These are phyloP conservation scores for Shinisaurus crocodilurus DNA, from an alignment of 2,113 vertebrate genomes.

Conservation along the genomic window DNA sequence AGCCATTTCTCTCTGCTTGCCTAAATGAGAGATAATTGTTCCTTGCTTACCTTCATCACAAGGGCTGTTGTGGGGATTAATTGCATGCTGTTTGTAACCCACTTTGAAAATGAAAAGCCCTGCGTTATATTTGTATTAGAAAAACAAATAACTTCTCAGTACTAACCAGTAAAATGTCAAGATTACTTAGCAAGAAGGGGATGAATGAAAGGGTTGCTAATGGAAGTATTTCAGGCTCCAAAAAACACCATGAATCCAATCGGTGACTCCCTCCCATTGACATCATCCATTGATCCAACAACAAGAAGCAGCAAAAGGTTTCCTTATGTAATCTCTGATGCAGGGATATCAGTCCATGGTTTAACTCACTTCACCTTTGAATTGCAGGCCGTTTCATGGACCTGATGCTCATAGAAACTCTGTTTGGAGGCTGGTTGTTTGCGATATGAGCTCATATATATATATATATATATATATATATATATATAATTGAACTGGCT, in stretches of 20 bases:
- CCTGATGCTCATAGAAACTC: not conserved
- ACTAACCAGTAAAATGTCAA: constrained; percentile 17
- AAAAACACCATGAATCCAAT: not conserved
- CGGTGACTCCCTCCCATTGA: not conserved
- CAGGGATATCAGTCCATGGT: not conserved
- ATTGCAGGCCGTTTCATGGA: not conserved
- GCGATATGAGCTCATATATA: no score
- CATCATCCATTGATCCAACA: not conserved
- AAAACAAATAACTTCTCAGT: constrained; percentile 28
- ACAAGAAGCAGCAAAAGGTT: not conserved
- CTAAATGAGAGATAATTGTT: constrained; percentile 21
- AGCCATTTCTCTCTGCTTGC: not conserved
- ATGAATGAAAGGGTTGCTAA: constrained; percentile 6
- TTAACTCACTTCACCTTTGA: not conserved
- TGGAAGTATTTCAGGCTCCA: not conserved
- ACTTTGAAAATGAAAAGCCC: constrained; percentile 19
- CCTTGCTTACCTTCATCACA: not conserved
- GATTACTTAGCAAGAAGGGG: constrained; percentile 12
- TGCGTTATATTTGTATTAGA: constrained; percentile 2
- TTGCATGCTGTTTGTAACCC: constrained; percentile 6
- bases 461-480: not conserved
- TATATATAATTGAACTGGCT: not conserved
- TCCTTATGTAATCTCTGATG: not conserved
- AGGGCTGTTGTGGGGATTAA: constrained; percentile 10
- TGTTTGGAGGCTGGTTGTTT: not conserved